phyloP scores from a whole-genome alignment of 1,140 invertebrate species.

The Sinonovacula constricta region DNA sequence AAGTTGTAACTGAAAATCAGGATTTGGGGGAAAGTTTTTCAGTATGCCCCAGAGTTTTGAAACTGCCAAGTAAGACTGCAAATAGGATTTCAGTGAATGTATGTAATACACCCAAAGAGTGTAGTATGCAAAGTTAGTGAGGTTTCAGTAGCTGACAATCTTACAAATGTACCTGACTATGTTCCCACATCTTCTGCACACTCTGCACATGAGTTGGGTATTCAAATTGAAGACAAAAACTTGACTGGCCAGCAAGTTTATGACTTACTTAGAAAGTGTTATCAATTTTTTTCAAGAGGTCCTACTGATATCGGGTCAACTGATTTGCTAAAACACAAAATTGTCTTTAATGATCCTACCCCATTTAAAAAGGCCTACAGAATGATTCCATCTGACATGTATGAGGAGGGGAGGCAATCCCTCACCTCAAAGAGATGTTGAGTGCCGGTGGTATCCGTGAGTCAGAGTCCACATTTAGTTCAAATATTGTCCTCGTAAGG shows the following conservation, averaged over 20 bases:
- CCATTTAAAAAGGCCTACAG: slow-evolving; percentile 25
- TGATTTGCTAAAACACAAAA: slow-evolving; percentile 28
- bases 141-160: no score
- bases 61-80: no score
- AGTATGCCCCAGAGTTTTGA: no score
- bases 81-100: no score
- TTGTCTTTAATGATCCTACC: slow-evolving; percentile 22
- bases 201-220: no score
- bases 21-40: no score
- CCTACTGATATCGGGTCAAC: no score
- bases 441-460: slow-evolving; percentile 1
- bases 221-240: not conserved
- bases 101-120: not conserved
- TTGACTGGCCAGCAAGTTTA: not conserved
- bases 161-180: no score
- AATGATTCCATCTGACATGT: slow-evolving; percentile 27
- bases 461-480: slow-evolving; percentile 8
- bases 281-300: slow-evolving; percentile 20
- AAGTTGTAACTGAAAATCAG: no score
- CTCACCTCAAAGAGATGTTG: slow-evolving; percentile 20
- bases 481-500: slow-evolving; percentile 10
- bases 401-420: slow-evolving; percentile 35
- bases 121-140: no score
- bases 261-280: slow-evolving; percentile 30
- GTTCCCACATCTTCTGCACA: no score